Conservation (phyloP, 2,888 invertebrate species). For the Zygogramma bicolorata region DNA sequence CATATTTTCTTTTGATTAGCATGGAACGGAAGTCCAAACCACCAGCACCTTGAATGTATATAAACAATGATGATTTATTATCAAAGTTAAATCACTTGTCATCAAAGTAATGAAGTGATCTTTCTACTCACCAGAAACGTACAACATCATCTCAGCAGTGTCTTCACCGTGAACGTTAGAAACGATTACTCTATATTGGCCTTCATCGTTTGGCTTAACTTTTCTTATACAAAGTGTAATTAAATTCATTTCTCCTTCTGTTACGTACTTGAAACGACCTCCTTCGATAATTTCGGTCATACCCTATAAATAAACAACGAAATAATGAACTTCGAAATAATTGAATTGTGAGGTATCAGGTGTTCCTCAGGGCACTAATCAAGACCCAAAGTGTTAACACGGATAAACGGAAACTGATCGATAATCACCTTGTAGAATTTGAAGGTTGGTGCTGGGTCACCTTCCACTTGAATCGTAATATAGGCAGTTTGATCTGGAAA, state of each 20-base stretch:
- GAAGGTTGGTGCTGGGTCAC: constrained; percentile 94
- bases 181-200: constrained; percentile 92
- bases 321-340: no score
- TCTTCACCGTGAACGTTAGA: constrained; percentile 96
- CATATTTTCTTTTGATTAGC: constrained; percentile 96
- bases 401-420: not conserved
- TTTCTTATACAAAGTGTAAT: constrained; percentile 96
- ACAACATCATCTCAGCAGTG: constrained; percentile 94
- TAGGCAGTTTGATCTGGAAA: constrained; percentile 89
- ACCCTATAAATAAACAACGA: constrained; percentile 74
- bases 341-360: not conserved
- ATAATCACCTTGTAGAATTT: constrained; percentile 85
- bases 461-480: constrained; percentile 92
- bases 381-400: not conserved
- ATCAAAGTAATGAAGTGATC: no score
- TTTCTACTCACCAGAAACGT: constrained; percentile 86
- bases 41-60: constrained; percentile 81
- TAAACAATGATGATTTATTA: not conserved
- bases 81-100: no score
- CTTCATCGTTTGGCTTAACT: constrained; percentile 96
- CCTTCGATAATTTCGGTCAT: constrained; percentile 94
- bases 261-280: constrained; percentile 94
- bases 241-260: constrained; percentile 92
- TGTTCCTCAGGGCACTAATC: not conserved
- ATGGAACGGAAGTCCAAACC: constrained; percentile 99